phyloP scores from a whole-genome alignment of 2,113 vertebrate species.

The Picathartes gymnocephalus region DNA sequence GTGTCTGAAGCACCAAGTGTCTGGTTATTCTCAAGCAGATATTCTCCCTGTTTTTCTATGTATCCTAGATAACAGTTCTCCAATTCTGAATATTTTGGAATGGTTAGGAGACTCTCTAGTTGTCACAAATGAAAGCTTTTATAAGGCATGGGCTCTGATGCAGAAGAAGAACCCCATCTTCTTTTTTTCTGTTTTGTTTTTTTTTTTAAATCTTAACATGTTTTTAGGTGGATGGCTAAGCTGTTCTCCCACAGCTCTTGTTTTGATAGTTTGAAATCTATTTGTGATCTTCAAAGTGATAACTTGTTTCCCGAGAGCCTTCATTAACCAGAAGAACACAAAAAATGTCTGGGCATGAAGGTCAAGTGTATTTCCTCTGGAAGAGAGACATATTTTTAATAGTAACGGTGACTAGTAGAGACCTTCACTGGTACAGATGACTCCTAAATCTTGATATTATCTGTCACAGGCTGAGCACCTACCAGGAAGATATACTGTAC shows the following conservation, averaged over 20 bases:
- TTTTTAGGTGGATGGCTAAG: background rate
- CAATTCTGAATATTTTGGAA: background rate
- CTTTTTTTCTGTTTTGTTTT: background rate
- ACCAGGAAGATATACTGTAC: background rate
- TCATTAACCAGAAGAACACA: background rate
- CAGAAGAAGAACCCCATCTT: background rate
- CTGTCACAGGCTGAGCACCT: background rate
- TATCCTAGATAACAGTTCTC: background rate
- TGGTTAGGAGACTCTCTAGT: background rate
- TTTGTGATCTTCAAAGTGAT: background rate
- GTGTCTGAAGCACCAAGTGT: background rate
- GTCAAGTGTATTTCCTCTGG: background rate
- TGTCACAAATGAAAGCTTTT: background rate
- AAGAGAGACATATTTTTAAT: background rate
- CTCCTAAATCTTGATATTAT: background rate
- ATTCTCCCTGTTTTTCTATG: background rate
- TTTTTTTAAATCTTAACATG: background rate
- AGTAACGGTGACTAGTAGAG: background rate
- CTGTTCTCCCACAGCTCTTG: background rate
- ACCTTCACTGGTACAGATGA: background rate
- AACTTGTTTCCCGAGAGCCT: background rate
- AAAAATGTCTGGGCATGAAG: background rate
- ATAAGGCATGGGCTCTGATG: background rate
- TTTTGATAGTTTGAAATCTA: background rate
- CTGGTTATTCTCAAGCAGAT: background rate